Evolutionary conservation across 2,113 vertebrate genomes (phyloP), one percentile per base, ranked within the genome.

Genomic region (Tychaedon coryphoeus): DNA sequence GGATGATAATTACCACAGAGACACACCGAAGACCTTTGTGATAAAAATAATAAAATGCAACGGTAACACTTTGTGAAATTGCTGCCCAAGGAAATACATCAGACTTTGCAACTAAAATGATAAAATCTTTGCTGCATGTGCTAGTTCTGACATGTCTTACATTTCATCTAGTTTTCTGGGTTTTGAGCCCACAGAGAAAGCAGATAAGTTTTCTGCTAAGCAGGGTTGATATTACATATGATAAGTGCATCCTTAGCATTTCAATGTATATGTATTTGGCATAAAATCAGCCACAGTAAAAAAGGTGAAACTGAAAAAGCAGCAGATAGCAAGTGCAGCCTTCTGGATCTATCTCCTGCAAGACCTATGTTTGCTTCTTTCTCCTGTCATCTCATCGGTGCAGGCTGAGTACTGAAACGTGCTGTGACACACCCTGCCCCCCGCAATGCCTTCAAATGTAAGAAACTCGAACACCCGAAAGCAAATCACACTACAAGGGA

Each of bases 1-100:
- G 10, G 34, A 10, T 38, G 47, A 22, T 1, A 14, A 15, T 19
- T n/a, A 34, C 42, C 14, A 15, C 26, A 51, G 25, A 77, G 17
- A 54, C 8, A 47, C 4, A 4, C 3, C 2, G 0, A 50, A 51
- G 14, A 69, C 3, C 7, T 66, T 42, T 3, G 13, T 5, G 19
- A 51, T 29, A 26, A 87, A 70, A 93, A 58, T 20, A 76, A 61
- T 42, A 34, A 65, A 56, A 38, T 18, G 12, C 8, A 74, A 7
- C 12, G 8, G 4, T 47, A 79, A n/a, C 14, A 38, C 20, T 66
- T 47, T 0, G 10, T 47, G 38, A 61, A 43, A 54, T 66, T 78
- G 74, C 56, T 84, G 26, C 40, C 36, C 4, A 16, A 78, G 57
- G 36, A 87, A 89, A 40, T 38, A n/a, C 0, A 2, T 18, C 29